Conservation (phyloP, 2,113 vertebrate genomes). For the Gobio gobio region DNA sequence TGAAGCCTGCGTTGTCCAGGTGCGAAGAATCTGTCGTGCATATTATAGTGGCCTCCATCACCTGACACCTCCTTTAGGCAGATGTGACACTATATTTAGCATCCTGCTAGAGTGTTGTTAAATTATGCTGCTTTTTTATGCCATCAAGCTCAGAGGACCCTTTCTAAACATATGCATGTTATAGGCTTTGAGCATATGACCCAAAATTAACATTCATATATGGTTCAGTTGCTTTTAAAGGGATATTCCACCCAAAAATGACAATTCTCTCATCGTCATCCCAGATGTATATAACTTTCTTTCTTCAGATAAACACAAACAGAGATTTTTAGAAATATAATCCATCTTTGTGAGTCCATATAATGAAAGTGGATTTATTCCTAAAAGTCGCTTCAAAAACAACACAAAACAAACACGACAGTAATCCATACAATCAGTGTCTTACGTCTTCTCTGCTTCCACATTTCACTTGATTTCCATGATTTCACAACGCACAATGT, state of each 20-base stretch:
- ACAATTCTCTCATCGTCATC: neutral
- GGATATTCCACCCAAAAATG: neutral
- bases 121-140: neutral
- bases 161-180: neutral
- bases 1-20: neutral
- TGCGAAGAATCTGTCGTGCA: neutral
- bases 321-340: neutral
- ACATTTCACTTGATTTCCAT: too few relatives aligned
- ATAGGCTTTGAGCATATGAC: neutral
- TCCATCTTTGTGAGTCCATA: too few relatives aligned
- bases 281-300: neutral
- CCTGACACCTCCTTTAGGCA: neutral
- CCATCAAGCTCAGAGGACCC: neutral
- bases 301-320: neutral
- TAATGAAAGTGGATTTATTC: neutral
- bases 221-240: neutral
- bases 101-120: constrained; percentile 4
- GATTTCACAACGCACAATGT: too few relatives aligned
- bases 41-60: constrained; percentile 15
- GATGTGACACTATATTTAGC: constrained; percentile 18
- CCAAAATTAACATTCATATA: neutral
- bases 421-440: neutral
- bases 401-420: neutral
- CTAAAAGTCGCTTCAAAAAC: neutral
- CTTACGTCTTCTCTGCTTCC: neutral